Conservation (phyloP, 2,797 vertebrate species). For the Peromyscus eremicus region DNA sequence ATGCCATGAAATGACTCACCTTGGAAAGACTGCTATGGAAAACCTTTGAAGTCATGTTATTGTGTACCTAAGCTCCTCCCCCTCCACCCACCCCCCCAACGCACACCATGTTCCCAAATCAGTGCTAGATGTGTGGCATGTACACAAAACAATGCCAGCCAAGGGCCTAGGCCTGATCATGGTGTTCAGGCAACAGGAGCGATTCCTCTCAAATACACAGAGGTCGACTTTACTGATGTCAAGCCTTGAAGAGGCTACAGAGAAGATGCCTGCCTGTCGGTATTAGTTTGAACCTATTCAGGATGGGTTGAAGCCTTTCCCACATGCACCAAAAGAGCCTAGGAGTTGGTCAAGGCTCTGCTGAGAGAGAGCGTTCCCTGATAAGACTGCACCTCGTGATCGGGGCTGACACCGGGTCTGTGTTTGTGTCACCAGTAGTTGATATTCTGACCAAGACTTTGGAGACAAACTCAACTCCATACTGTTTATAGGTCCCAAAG, state of each 20-base stretch:
- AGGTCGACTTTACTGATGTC: neutral
- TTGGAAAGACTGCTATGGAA: neutral
- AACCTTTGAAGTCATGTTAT: neutral
- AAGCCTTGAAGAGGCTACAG: neutral
- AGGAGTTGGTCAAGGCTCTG: neutral
- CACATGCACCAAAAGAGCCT: neutral
- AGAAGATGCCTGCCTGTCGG: neutral
- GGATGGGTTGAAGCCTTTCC: neutral
- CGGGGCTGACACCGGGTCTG: too few relatives aligned
- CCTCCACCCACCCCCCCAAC: too few relatives aligned
- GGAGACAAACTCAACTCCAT: neutral
- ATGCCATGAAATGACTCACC: neutral
- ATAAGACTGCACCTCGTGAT: neutral
- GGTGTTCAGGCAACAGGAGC: too few relatives aligned
- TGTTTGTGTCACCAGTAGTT: neutral
- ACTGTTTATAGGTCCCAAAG: neutral
- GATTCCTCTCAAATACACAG: neutral
- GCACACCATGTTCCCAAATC: neutral
- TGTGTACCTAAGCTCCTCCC: neutral
- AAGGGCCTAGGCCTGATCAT: neutral
- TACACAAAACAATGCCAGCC: neutral
- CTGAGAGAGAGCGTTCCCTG: neutral
- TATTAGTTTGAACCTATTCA: neutral
- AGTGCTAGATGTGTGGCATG: neutral
- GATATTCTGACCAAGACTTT: neutral